Conservation (phyloP, 1,140 invertebrate genomes). For the Adelges cooleyi region DNA sequence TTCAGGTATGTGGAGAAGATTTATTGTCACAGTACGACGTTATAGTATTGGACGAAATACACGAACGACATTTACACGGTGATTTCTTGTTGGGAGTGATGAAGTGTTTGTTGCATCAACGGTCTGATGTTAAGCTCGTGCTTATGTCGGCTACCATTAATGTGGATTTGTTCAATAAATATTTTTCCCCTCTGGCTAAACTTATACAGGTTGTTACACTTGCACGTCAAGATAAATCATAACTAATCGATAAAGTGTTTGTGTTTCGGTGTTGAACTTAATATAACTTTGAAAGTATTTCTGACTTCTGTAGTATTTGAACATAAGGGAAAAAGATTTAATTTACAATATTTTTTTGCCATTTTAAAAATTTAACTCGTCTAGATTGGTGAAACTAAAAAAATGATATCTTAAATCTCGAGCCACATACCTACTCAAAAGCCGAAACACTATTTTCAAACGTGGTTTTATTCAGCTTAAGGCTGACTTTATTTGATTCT, state of each 20-base stretch:
- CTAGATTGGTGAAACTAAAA: too few relatives aligned
- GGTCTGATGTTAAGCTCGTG: conserved; percentile 76
- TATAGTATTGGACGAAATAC: conserved; percentile 87
- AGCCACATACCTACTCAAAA: too few relatives aligned
- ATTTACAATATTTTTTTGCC: too few relatives aligned
- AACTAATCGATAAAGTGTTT: neutral
- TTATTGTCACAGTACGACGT: conserved; percentile 62
- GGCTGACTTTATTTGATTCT: too few relatives aligned
- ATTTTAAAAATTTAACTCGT: too few relatives aligned
- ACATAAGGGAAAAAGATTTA: too few relatives aligned
- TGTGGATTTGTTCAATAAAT: conserved; percentile 78
- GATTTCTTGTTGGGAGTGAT: conserved; percentile 90
- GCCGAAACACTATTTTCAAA: too few relatives aligned
- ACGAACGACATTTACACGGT: conserved; percentile 89
- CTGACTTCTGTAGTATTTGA: too few relatives aligned
- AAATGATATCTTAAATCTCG: too few relatives aligned
- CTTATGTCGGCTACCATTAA: conserved; percentile 99
- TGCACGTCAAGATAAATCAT: too few relatives aligned
- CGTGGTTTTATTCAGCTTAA: too few relatives aligned
- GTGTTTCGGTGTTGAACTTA: neutral
- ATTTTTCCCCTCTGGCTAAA: conserved; percentile 71
- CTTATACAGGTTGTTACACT: conserved; percentile 78
- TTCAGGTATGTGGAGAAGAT: conserved; percentile 43
- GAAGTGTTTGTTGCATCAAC: conserved; percentile 73
- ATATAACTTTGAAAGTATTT: too few relatives aligned